phyloP scores from a whole-genome alignment of 2,888 invertebrate genomes.

The Allolobophora icterica region DNA sequence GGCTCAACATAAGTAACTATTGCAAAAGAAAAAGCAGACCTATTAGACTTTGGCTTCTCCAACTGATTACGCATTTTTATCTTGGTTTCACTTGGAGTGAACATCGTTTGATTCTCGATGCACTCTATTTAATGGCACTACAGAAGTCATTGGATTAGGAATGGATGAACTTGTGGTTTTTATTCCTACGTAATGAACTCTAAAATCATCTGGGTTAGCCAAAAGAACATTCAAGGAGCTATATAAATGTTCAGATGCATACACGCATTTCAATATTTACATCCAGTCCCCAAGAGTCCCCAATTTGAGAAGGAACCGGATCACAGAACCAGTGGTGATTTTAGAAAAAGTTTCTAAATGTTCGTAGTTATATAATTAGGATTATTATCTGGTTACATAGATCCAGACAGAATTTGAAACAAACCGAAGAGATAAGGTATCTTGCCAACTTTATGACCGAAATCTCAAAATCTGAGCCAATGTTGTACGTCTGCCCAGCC shows the following conservation, averaged over 20 bases:
- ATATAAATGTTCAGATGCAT: not conserved
- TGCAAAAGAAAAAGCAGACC: no score
- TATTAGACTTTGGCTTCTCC: no score
- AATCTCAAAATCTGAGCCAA: slow-evolving; percentile 54
- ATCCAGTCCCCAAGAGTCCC: not conserved
- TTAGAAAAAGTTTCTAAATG: not conserved
- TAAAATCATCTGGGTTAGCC: no score
- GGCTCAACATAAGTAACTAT: no score
- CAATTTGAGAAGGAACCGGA: not conserved
- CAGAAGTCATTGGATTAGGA: no score
- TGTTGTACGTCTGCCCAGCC: slow-evolving; percentile 53
- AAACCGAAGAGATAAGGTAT: slow-evolving; percentile 56
- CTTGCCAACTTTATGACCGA: slow-evolving; percentile 60
- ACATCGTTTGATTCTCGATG: no score
- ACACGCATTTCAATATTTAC: not conserved
- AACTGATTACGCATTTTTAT: no score
- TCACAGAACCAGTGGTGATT: not conserved
- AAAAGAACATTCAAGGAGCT: no score
- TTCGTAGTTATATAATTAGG: not conserved
- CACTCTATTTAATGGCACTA: no score
- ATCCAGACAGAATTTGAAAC: not conserved
- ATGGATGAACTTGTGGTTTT: no score
- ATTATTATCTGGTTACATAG: not conserved
- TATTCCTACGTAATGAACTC: no score
- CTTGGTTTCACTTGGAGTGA: no score